Evolutionary conservation across 2,888 invertebrate genomes (phyloP), one percentile per base, ranked within the genome.

Genomic region (Coelinius sp.): DNA sequence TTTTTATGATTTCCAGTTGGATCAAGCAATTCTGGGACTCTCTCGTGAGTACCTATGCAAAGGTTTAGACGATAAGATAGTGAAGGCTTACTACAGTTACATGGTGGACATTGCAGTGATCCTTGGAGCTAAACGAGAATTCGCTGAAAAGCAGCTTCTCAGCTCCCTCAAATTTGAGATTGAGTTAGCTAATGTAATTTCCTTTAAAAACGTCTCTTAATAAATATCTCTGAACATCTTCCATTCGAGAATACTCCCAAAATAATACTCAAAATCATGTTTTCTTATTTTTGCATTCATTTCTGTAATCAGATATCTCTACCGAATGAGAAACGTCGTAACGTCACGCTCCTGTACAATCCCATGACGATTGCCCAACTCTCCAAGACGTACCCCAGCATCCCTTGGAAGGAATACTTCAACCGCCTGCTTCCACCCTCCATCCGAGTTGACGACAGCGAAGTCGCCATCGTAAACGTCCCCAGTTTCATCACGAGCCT

Each of bases 331-430:
- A 94, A 97, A 88, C 92, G 97, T 53, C 92, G 97, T 76, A 97
- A 98, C 86, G 95, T 95, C 6, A 94, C 95, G 4, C 93, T 93
- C 77, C 90, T 97, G n/a, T 97, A 97, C 89, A 97, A 98, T 82
- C 94, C 96, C 6, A 96, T 95, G 92, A 94, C 94, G 0, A 89
- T 98, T n/a, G 87, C 88, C 0, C 91, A 97, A 80, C 88, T 98
- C 46, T 92, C 95, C 83, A 82, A 89, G 52, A 92, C 92, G 79
- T 96, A 94, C 89, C 92, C 94, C 0, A 92, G 91, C 82, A 91
- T 95, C 65, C 93, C 94, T 1, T 96, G 96, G 96, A 85, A 92
- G 78, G 92, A 93, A 73, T 97, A 97, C 85, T 93, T 97, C 84
- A 95, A 95, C 87, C 93, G 90, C 0, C 89, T 97, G 10, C 88